These are phyloP conservation scores for Takifugu bimaculatus DNA, from an alignment of 2,113 vertebrate species.

Conservation along the genomic window DNA sequence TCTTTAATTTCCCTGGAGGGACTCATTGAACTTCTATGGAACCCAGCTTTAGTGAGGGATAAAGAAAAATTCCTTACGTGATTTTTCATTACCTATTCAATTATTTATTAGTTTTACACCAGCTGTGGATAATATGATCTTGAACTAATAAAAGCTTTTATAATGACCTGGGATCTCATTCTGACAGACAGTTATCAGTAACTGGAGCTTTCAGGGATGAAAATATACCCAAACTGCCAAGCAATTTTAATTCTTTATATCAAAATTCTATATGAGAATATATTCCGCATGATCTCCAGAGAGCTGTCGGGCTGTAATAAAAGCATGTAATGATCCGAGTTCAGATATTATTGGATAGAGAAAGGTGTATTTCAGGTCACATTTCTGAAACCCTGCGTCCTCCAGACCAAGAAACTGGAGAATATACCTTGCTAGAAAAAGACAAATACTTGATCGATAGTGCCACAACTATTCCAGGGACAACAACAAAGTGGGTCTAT, in stretches of 20 bases:
- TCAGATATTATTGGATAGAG: too few species aligned
- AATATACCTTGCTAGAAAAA: constrained; percentile 45
- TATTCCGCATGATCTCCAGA: too few species aligned
- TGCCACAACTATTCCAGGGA: constrained; percentile 62
- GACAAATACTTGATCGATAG: constrained; percentile 53
- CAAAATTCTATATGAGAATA: background rate
- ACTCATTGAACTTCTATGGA: constrained; percentile 40
- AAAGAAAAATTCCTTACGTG: constrained; percentile 28
- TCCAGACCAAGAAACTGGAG: constrained; percentile 27
- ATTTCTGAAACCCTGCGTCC: constrained; percentile 44
- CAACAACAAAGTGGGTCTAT: constrained; percentile 55
- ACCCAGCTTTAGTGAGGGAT: constrained; percentile 30
- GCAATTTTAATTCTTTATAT: background rate
- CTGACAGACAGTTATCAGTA: background rate
- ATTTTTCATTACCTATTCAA: constrained; percentile 20
- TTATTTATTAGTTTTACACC: constrained; percentile 30
- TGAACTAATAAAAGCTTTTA: background rate
- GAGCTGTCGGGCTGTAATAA: too few species aligned
- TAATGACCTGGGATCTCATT: background rate
- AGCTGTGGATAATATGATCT: constrained; percentile 2
- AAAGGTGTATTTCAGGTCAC: constrained; percentile 12
- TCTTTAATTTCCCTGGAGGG: constrained; percentile 17
- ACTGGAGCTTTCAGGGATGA: constrained; percentile 4
- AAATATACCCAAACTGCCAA: background rate
- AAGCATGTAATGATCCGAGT: too few species aligned